Percentiles rank a stretch among this genome's conserved stretches.
These are phyloP conservation scores for Glossophaga mutica DNA, from an alignment of 2,797 vertebrate genomes.

Conservation along the genomic window DNA sequence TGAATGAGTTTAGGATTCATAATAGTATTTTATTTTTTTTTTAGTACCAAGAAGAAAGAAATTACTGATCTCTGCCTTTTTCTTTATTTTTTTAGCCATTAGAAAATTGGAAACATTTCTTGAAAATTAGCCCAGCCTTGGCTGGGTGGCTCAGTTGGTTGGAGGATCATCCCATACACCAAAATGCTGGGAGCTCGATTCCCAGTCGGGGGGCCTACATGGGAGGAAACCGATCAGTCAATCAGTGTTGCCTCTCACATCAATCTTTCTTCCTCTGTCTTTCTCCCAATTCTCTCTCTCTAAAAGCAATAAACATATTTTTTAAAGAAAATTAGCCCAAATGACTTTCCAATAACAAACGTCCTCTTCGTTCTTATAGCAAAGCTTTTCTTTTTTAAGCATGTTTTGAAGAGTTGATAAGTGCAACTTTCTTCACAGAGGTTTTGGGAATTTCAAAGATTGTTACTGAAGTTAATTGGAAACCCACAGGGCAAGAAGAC, in stretches of 20 bases:
- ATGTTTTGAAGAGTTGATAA: slow-evolving; percentile 25
- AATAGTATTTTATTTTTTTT: background rate
- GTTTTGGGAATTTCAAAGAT: slow-evolving; percentile 1
- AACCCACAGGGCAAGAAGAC: background rate
- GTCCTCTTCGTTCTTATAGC: slow-evolving; percentile 20
- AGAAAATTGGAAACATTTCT: background rate
- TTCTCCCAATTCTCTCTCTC: no score
- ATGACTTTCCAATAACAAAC: background rate
- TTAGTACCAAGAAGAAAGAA: background rate
- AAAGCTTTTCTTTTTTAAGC: slow-evolving; percentile 14
- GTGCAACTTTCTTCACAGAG: background rate
- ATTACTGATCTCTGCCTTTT: background rate
- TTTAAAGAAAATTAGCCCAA: background rate
- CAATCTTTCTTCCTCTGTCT: background rate
- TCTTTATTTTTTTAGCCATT: background rate
- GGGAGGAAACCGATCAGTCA: background rate
- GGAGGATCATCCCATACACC: background rate
- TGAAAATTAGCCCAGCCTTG: background rate
- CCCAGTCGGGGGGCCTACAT: background rate
- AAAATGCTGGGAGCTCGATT: background rate
- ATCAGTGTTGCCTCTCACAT: background rate
- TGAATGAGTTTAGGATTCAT: background rate
- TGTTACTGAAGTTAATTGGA: slow-evolving; percentile 28
- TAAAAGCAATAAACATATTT: background rate
- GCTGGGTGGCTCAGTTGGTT: background rate